Percentiles rank a stretch among this genome's conserved stretches.
Conservation (phyloP, 2,888 invertebrate genomes). For the Ecdyonurus torrentis region DNA sequence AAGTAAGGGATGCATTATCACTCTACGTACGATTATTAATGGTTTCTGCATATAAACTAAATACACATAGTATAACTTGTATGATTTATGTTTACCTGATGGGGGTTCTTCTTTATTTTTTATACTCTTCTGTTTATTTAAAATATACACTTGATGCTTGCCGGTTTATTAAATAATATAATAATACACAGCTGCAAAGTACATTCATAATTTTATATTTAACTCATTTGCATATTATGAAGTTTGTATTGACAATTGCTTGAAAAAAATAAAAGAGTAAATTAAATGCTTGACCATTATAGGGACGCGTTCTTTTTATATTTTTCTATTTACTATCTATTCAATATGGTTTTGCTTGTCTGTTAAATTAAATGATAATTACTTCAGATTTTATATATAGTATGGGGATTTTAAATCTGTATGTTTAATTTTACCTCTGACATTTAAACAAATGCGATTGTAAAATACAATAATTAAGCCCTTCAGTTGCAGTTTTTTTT, state of each 20-base stretch:
- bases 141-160: background rate
- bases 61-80: background rate
- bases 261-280: too few relatives aligned
- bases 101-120: too few relatives aligned
- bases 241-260: background rate
- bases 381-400: too few relatives aligned
- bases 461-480: too few relatives aligned
- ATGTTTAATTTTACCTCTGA: too few relatives aligned
- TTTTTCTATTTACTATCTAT: too few relatives aligned
- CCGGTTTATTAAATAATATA: background rate
- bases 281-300: background rate
- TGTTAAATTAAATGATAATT: too few relatives aligned
- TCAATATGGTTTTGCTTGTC: background rate
- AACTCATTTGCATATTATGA: background rate
- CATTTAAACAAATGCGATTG: too few relatives aligned
- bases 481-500: too few relatives aligned
- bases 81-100: background rate
- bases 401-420: too few relatives aligned
- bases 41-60: background rate
- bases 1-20: background rate
- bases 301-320: background rate
- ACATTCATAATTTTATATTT: too few relatives aligned
- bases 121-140: background rate
- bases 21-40: background rate
- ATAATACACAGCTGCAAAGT: background rate